Base-by-base conservation (phyloP, 1,140 invertebrate species). In the Drosophila bocki region DNA sequence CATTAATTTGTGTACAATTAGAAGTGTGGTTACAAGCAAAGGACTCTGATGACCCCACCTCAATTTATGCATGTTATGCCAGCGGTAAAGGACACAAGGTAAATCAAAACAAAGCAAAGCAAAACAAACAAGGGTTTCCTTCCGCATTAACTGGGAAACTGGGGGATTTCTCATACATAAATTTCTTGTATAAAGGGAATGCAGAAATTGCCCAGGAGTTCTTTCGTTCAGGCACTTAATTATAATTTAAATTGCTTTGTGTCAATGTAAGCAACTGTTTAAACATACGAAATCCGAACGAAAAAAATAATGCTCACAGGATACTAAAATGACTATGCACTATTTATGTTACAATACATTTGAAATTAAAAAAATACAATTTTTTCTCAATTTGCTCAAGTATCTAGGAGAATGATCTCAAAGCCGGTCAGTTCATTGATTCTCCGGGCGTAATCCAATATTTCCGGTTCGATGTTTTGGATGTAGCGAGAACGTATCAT, bases 341-440 rank as follows among this genome's bases (percentile, higher is more conserved):
- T 17, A 7, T 32, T 51, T 47, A 15, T 13, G 6, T 22, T 13
- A 47, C 19, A 19, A 19, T 19, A 19, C 1, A 26, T 47, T 47
- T 26, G 3, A 15, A 15, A 47, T 15, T 26, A 8, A 15, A 29
- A 53, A 15, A 37, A 5, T 0, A 22, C 8, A 15, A 9, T 19
- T 48, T 48, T 3, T 2, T 2, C 17, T 8, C n/a, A 12, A 4
- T 15, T 35, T 22, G 1, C 13, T 22, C 26, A 39, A 3, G 1
- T n/a, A 3, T 41, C 15, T 11, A 58, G 6, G 5, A 11, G 7
- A 26, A 56, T 0, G 37, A 78, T 56, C 5, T 78, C 48, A 45
- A 69, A 78, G 6, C 75, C 75, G 3, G 39, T 15, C 1, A 69
- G 64, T 0, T 56, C 42, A 26, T 78, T 78, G 37, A 78, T 77